Percentiles rank a stretch among this genome's conserved stretches.
Evolutionary conservation across 1,140 invertebrate genomes (phyloP).

Genomic region (Brachionus koreanus): DNA sequence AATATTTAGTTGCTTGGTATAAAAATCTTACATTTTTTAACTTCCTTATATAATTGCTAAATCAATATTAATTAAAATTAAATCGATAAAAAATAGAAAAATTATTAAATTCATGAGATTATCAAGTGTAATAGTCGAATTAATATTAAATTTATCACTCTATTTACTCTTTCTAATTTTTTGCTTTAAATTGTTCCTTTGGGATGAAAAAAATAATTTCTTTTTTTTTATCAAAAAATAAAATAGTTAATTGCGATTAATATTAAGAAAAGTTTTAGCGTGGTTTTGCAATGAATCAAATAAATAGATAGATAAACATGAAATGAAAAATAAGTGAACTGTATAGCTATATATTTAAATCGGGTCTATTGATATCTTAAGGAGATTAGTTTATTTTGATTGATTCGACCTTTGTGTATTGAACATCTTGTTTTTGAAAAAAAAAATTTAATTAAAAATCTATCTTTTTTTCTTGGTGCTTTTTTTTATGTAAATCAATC

Average conservation of each 20-base stretch:
- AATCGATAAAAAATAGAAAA: not conserved
- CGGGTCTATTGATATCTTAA: not conserved
- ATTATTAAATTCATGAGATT: not conserved
- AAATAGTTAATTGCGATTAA: too few relatives aligned
- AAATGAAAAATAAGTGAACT: not conserved
- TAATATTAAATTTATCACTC: not conserved
- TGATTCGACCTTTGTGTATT: not conserved
- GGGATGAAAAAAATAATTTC: not conserved
- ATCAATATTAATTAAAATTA: not conserved
- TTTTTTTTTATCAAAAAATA: too few relatives aligned
- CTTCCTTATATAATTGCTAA: not conserved
- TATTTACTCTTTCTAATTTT: not conserved
- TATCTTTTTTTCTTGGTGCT: not conserved
- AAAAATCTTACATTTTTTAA: not conserved
- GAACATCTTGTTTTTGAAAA: not conserved
- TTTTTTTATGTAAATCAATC: not conserved
- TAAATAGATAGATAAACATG: not conserved
- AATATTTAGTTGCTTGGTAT: not conserved
- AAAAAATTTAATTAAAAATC: not conserved
- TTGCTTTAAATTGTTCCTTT: not conserved
- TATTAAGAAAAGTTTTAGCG: not conserved
- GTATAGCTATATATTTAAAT: not conserved
- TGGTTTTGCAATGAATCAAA: not conserved
- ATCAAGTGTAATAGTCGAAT: not conserved
- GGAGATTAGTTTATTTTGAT: not conserved